phyloP scores from a whole-genome alignment of 2,113 vertebrate species.

The Oreochromis aureus region DNA sequence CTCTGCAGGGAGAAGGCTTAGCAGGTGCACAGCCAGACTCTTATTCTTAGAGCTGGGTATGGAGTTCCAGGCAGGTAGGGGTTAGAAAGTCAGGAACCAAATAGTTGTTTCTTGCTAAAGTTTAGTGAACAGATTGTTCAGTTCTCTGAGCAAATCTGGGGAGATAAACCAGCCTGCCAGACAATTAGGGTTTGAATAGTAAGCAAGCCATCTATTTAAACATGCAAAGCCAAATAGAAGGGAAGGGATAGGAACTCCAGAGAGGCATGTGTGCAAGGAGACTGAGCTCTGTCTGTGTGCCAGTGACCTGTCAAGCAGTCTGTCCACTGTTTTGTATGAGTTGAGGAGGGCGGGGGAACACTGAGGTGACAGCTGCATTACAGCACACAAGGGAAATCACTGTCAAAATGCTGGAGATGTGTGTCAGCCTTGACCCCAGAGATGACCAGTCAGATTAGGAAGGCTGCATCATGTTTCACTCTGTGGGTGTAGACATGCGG shows the following conservation, averaged over 20 bases:
- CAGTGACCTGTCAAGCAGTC: not conserved
- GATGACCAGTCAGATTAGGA: conserved; percentile 54
- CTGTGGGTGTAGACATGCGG: not conserved
- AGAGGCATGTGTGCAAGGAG: conserved; percentile 2
- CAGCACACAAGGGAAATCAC: conserved; percentile 53
- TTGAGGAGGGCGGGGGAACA: not conserved
- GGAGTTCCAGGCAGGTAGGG: not conserved
- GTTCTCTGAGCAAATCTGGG: not conserved
- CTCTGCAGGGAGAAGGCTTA: not conserved
- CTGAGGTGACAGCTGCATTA: conserved; percentile 35
- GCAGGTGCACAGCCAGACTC: conserved; percentile 7
- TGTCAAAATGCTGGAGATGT: conserved; percentile 47
- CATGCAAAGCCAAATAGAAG: not conserved
- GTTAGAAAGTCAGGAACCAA: not conserved
- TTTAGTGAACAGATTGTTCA: not conserved
- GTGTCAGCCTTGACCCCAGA: conserved; percentile 46
- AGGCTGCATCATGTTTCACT: not conserved
- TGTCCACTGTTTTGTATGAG: not conserved
- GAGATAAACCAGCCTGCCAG: not conserved
- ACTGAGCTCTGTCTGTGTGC: not conserved
- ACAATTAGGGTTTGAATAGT: conserved; percentile 5
- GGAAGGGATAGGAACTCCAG: not conserved
- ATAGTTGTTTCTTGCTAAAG: not conserved
- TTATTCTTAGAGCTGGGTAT: not conserved
- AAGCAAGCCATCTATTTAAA: not conserved